These are phyloP conservation scores for Nasonia longicornis DNA, from an alignment of 1,140 invertebrate genomes.

Conservation along the genomic window DNA sequence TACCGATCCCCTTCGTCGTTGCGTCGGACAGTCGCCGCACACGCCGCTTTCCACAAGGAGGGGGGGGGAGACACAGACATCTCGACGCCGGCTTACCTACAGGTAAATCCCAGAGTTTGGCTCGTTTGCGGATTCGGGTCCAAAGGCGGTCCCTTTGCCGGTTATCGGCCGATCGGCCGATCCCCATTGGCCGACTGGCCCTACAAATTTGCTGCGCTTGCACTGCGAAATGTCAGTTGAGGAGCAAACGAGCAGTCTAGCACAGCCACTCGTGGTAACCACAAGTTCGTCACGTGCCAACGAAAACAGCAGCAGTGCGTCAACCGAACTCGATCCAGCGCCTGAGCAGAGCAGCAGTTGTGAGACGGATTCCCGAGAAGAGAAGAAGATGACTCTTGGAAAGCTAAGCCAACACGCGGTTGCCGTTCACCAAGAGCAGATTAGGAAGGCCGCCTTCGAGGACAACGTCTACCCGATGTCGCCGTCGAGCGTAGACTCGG, in stretches of 20 bases:
- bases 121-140: neutral
- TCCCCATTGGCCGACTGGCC: neutral
- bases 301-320: neutral
- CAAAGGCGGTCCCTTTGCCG: conserved; percentile 4
- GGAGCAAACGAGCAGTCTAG: neutral
- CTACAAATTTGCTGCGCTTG: conserved; percentile 48
- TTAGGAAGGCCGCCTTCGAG: neutral
- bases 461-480: conserved; percentile 44
- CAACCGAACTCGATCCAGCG: neutral
- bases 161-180: neutral
- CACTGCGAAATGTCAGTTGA: conserved; percentile 48
- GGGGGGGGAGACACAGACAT: no score
- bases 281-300: neutral
- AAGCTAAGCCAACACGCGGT: conserved; percentile 25
- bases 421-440: neutral
- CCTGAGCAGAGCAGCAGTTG: neutral
- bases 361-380: neutral
- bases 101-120: no score
- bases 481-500: conserved; percentile 47
- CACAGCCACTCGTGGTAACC: neutral
- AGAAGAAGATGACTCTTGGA: conserved; percentile 42
- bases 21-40: conserved; percentile 7
- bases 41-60: neutral
- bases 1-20: neutral
- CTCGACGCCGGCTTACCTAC: neutral